Evolutionary conservation across 2,797 vertebrate species (phyloP).

Genomic region (Nannoperca obscura): DNA sequence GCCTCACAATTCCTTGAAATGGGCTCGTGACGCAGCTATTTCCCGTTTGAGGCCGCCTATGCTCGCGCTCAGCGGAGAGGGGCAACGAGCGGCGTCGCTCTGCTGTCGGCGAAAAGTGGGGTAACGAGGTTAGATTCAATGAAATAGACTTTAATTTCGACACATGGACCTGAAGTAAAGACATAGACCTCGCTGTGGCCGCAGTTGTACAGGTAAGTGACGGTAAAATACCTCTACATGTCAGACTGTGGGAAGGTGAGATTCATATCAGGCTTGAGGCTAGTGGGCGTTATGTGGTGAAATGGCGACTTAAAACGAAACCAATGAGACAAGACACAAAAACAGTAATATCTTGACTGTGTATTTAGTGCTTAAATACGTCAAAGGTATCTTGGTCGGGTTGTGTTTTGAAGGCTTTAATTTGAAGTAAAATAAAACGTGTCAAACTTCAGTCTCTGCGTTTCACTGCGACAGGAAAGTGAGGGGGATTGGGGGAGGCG

Average conservation of each 20-base stretch:
- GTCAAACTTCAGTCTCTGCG: neutral
- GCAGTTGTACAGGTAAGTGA: slow-evolving; percentile 60
- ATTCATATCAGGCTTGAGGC: slow-evolving; percentile 51
- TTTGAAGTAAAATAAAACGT: too few species aligned
- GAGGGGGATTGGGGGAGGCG: too few species aligned
- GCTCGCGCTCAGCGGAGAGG: neutral
- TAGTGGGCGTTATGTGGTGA: slow-evolving; percentile 56
- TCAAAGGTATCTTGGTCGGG: neutral
- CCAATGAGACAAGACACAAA: slow-evolving; percentile 14
- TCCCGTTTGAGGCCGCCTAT: slow-evolving; percentile 70
- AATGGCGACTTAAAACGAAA: slow-evolving; percentile 64
- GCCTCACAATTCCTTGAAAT: slow-evolving; percentile 57
- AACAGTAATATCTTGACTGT: neutral
- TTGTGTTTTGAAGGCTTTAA: neutral
- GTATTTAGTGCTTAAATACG: neutral
- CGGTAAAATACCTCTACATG: slow-evolving; percentile 22
- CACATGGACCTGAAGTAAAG: neutral
- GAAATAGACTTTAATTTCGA: neutral
- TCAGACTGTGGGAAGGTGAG: slow-evolving; percentile 36
- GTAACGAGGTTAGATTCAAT: too few species aligned
- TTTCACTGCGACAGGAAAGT: neutral
- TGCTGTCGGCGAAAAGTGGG: neutral
- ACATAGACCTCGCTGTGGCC: neutral
- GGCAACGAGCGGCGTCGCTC: neutral
- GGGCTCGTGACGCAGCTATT: slow-evolving; percentile 58